These are phyloP conservation scores for Drosophila azteca DNA, from an alignment of 1,140 invertebrate genomes.

Conservation along the genomic window DNA sequence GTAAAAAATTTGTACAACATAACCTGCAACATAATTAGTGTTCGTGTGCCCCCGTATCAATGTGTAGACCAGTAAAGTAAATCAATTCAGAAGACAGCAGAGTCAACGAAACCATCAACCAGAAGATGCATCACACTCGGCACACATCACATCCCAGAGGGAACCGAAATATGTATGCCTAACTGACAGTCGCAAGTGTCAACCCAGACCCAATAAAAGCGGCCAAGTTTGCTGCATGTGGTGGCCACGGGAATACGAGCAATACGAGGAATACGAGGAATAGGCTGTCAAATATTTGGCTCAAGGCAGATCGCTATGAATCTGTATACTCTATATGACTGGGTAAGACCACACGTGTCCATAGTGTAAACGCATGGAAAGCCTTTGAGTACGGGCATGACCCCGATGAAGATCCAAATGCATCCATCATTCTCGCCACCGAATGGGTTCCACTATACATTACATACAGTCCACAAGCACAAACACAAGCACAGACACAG, in stretches of 20 bases:
- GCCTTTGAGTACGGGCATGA: conserved; percentile 24
- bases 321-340: conserved; percentile 79
- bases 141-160: conserved; percentile 12
- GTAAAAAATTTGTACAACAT: conserved; percentile 65
- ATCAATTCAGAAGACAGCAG: conserved; percentile 17
- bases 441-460: background rate
- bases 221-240: conserved; percentile 26
- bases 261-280: conserved; percentile 8
- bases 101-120: conserved; percentile 38
- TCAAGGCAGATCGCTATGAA: conserved; percentile 61
- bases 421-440: conserved; percentile 26
- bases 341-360: conserved; percentile 53
- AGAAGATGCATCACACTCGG: conserved; percentile 17
- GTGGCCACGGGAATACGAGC: conserved; percentile 8
- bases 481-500: background rate
- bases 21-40: conserved; percentile 58
- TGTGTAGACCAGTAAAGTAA: conserved; percentile 20
- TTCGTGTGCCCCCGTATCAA: conserved; percentile 2
- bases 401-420: conserved; percentile 6
- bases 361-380: background rate
- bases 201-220: conserved; percentile 14
- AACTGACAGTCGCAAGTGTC: conserved; percentile 69
- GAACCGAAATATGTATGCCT: conserved; percentile 28
- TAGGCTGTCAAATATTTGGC: conserved; percentile 45
- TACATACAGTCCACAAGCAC: conserved; percentile 28